Conservation (phyloP, 2,113 vertebrate species). For the Oryzias javanicus region DNA sequence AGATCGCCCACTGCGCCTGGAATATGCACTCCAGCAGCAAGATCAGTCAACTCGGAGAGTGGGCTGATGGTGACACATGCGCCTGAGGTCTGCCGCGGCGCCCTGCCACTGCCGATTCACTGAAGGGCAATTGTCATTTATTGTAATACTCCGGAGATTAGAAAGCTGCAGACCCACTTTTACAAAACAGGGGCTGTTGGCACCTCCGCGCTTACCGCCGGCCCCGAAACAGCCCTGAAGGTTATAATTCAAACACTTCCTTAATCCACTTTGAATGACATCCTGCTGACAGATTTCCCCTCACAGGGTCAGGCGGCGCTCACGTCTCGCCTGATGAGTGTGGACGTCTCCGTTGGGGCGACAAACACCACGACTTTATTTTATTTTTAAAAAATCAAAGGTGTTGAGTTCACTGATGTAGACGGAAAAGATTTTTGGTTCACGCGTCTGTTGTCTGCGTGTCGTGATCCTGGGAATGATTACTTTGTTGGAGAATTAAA, state of each 20-base stretch:
- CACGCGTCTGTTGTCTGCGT: slow-evolving; percentile 27
- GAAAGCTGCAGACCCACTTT: slow-evolving; percentile 47
- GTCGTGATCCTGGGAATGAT: slow-evolving; percentile 56
- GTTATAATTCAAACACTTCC: slow-evolving; percentile 52
- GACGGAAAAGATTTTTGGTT: not conserved
- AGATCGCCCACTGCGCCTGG: slow-evolving; percentile 34
- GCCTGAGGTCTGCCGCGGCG: slow-evolving; percentile 56
- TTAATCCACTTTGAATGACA: slow-evolving; percentile 67
- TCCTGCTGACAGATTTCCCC: slow-evolving; percentile 56
- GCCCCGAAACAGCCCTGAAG: slow-evolving; percentile 44
- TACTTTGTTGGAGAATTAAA: slow-evolving; percentile 62
- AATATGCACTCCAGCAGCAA: slow-evolving; percentile 23
- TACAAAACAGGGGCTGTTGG: slow-evolving; percentile 56
- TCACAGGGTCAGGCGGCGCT: slow-evolving; percentile 64
- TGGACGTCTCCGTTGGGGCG: slow-evolving; percentile 25
- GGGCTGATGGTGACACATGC: slow-evolving; percentile 47
- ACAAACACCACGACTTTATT: not conserved
- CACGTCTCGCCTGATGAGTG: slow-evolving; percentile 28
- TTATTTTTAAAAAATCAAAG: not conserved
- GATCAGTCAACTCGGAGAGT: slow-evolving; percentile 59
- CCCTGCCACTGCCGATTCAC: slow-evolving; percentile 54
- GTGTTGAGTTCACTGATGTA: not conserved
- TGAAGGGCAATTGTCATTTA: slow-evolving; percentile 77
- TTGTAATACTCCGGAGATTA: slow-evolving; percentile 57
- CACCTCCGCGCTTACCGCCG: slow-evolving; percentile 35